Conservation (phyloP, 2,888 invertebrate species). For the Laspeyria flexula region DNA sequence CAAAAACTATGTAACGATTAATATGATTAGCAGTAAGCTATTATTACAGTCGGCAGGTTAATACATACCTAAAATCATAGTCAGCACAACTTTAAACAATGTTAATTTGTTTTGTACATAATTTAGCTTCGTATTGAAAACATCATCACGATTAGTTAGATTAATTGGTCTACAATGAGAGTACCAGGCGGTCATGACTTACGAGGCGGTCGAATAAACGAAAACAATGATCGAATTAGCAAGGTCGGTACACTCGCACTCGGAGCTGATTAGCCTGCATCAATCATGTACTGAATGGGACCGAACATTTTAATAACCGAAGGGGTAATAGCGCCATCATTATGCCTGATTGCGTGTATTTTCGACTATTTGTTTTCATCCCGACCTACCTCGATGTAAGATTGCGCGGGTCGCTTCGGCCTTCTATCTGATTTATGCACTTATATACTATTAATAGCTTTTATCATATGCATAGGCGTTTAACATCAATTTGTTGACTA, state of each 20-base stretch:
- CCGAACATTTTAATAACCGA: conserved; percentile 53
- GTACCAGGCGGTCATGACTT: conserved; percentile 51
- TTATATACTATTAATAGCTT: conserved; percentile 77
- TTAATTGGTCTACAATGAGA: conserved; percentile 37
- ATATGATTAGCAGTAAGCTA: conserved; percentile 42
- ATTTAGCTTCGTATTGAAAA: conserved; percentile 16
- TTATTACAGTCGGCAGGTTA: conserved; percentile 42
- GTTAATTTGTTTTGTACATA: conserved; percentile 29
- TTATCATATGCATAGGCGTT: conserved; percentile 59
- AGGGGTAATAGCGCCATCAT: conserved; percentile 9
- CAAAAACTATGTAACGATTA: conserved; percentile 44
- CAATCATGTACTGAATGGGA: conserved; percentile 38
- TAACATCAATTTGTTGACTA: conserved; percentile 52
- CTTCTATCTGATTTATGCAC: conserved; percentile 74
- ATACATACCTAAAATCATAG: conserved; percentile 7
- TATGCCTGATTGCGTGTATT: conserved; percentile 45
- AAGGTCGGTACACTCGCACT: conserved; percentile 49
- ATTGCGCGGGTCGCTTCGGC: conserved; percentile 64
- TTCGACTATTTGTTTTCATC: conserved; percentile 64
- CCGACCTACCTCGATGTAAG: conserved; percentile 78
- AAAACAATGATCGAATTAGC: conserved; percentile 58
- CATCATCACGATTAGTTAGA: conserved; percentile 34
- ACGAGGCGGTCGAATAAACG: conserved; percentile 51
- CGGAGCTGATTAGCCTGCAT: conserved; percentile 48
- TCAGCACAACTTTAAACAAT: background rate